phyloP scores from a whole-genome alignment of 1,140 invertebrate species.

The Cephus cinctus region DNA sequence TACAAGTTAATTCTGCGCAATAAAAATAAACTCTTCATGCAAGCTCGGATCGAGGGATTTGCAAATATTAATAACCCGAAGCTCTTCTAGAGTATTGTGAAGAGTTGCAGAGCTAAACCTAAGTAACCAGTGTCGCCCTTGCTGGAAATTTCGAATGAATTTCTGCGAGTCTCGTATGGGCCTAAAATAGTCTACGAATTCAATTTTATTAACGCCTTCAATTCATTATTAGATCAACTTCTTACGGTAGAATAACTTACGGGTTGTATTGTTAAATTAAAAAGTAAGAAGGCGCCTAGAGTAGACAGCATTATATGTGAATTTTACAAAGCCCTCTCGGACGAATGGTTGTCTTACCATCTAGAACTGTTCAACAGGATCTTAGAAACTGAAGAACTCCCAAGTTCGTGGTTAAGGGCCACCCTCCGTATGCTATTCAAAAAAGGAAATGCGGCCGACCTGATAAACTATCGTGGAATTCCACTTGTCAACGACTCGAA shows the following conservation, averaged over 20 bases:
- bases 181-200: no score
- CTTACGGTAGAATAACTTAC: conserved; percentile 1
- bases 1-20: not conserved
- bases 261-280: not conserved
- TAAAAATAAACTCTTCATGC: not conserved
- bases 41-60: not conserved
- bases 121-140: no score
- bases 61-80: no score
- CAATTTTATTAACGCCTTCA: no score
- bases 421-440: conserved; percentile 16
- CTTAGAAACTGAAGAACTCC: conserved; percentile 4
- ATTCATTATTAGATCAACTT: no score
- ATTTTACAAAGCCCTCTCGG: conserved; percentile 13
- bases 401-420: conserved; percentile 4
- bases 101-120: no score
- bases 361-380: conserved; percentile 11
- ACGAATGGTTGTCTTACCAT: conserved; percentile 4
- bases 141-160: no score
- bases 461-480: conserved; percentile 29
- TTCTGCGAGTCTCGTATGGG: no score
- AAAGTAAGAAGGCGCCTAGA: conserved; percentile 7
- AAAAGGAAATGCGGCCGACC: conserved; percentile 25
- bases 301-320: conserved; percentile 9
- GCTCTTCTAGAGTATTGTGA: no score
- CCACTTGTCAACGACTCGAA: conserved; percentile 26